These are phyloP conservation scores for Microctenopoma steveboyesi DNA, from an alignment of 2,797 vertebrate genomes.

Conservation along the genomic window DNA sequence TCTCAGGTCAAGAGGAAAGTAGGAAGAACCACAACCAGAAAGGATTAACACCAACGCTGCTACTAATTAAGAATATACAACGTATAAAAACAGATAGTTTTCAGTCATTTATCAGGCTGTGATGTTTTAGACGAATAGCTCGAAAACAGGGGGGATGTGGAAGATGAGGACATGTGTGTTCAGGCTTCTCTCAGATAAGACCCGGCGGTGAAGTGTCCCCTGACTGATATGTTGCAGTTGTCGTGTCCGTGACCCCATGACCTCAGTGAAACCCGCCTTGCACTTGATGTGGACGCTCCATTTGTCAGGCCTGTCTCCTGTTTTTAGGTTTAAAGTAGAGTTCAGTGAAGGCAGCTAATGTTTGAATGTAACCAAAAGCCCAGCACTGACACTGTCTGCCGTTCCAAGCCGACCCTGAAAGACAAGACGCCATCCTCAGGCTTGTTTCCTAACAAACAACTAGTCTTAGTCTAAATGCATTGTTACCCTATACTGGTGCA, in stretches of 20 bases:
- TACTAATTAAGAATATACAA: too few species aligned
- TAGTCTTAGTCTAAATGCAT: conserved; percentile 41
- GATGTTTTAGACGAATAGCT: conserved; percentile 55
- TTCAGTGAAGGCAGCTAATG: too few species aligned
- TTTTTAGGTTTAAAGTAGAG: too few species aligned
- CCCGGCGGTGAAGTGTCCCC: conserved; percentile 69
- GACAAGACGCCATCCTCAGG: not conserved
- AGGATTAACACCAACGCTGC: too few species aligned
- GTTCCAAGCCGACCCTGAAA: conserved; percentile 9
- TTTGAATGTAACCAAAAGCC: too few species aligned
- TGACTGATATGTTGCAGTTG: conserved; percentile 81
- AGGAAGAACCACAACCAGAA: too few species aligned
- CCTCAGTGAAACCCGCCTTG: conserved; percentile 43
- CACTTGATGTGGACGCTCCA: conserved; percentile 58
- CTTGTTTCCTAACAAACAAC: conserved; percentile 24
- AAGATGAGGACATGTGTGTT: conserved; percentile 56
- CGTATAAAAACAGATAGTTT: too few species aligned
- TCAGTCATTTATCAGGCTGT: too few species aligned
- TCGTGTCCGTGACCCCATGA: conserved; percentile 58
- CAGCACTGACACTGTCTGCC: not conserved
- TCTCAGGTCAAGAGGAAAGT: too few species aligned
- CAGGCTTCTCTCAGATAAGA: conserved; percentile 56
- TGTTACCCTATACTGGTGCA: conserved; percentile 53
- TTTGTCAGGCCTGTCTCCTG: conserved; percentile 30
- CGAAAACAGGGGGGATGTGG: conserved; percentile 18